Evolutionary conservation across 2,113 vertebrate species (phyloP).

Genomic region (Turdus rufiventris): DNA sequence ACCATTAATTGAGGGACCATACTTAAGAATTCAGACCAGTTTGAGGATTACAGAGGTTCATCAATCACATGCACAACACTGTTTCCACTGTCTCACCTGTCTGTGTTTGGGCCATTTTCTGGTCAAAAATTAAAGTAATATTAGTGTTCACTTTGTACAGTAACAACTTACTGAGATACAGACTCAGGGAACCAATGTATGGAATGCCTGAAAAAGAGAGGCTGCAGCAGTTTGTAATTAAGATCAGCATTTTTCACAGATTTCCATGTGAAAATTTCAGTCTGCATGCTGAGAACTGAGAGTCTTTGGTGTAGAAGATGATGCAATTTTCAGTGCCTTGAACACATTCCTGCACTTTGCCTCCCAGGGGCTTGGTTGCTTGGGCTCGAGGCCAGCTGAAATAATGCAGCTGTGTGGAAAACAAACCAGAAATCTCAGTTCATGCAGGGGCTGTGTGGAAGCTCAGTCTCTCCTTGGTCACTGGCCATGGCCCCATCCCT

Average conservation of each 20-base stretch:
- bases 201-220: not conserved
- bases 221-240: not conserved
- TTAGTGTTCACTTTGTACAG: not conserved
- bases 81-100: not conserved
- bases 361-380: not conserved
- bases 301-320: not conserved
- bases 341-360: not conserved
- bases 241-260: not conserved
- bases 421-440: not conserved
- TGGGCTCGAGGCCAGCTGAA: not conserved
- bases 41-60: not conserved
- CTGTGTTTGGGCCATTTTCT: not conserved
- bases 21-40: not conserved
- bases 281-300: not conserved
- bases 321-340: not conserved
- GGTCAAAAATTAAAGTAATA: not conserved
- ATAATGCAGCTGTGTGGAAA: not conserved
- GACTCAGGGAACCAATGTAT: not conserved
- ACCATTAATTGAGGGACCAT: not conserved
- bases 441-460: not conserved
- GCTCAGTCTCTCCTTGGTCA: not conserved
- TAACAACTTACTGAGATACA: not conserved
- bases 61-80: not conserved
- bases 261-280: not conserved
- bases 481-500: not conserved